Evolutionary conservation across 1,140 invertebrate genomes (phyloP).

Genomic region (Drosophila leontia): DNA sequence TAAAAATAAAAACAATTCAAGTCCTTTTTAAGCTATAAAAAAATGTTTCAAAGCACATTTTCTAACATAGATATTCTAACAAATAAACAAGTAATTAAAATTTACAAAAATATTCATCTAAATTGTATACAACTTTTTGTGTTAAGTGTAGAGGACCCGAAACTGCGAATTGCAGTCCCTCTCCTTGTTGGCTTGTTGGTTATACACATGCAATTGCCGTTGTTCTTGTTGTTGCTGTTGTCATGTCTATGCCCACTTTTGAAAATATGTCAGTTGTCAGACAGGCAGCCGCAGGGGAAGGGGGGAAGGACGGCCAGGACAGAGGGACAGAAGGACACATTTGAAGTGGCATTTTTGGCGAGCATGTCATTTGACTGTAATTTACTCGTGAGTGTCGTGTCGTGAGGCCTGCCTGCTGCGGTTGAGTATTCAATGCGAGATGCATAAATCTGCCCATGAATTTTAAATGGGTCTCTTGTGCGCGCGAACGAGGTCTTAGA

Average conservation of each 20-base stretch:
- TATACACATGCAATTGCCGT: slow-evolving; percentile 57
- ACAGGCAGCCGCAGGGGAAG: slow-evolving; percentile 3
- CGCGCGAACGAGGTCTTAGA: slow-evolving; percentile 22
- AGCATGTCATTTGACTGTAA: slow-evolving; percentile 80
- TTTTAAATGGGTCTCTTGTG: slow-evolving; percentile 46
- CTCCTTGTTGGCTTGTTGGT: slow-evolving; percentile 42
- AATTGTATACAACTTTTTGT: accelerated
- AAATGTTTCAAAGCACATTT: background rate
- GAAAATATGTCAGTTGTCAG: slow-evolving; percentile 79
- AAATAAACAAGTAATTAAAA: too few species aligned
- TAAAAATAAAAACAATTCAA: background rate
- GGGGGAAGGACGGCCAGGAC: background rate
- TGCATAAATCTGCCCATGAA: slow-evolving; percentile 67
- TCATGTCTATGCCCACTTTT: slow-evolving; percentile 81
- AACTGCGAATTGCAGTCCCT: slow-evolving; percentile 37
- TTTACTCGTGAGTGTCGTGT: slow-evolving; percentile 67
- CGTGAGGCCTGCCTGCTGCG: slow-evolving; percentile 34
- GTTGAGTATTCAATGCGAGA: slow-evolving; percentile 47
- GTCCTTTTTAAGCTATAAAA: background rate
- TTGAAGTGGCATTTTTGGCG: slow-evolving; percentile 78
- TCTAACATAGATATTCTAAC: too few species aligned
- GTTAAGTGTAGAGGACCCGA: slow-evolving; percentile 15
- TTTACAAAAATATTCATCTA: background rate
- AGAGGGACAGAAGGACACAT: slow-evolving; percentile 32
- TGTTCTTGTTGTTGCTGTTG: slow-evolving; percentile 75